Evolutionary conservation across 2,113 vertebrate genomes (phyloP).

Genomic region (Bucco capensis): DNA sequence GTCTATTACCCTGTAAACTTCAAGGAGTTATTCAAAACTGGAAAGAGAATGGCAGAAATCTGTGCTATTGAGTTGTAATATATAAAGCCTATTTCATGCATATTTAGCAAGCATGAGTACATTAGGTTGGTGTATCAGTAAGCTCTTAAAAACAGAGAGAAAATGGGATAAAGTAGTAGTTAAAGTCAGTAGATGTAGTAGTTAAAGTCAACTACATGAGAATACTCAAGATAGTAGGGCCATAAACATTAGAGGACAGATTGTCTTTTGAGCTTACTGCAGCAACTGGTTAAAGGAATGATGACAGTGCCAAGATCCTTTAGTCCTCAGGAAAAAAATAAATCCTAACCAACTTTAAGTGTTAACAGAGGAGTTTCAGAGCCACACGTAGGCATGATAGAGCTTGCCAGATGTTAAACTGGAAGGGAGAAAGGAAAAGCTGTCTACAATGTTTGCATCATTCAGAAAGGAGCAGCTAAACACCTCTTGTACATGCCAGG

Average conservation of each 20-base stretch:
- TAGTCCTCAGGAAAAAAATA: background rate
- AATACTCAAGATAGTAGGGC: background rate
- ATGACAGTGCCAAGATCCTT: background rate
- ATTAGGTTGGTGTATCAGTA: background rate
- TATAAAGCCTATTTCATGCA: background rate
- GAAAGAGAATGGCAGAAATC: background rate
- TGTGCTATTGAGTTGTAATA: background rate
- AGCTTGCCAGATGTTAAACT: background rate
- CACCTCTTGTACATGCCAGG: background rate
- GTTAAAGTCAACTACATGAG: background rate
- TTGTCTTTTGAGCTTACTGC: background rate
- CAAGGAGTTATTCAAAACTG: background rate
- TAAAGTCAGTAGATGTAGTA: too few species aligned
- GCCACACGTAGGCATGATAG: background rate
- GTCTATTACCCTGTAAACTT: background rate
- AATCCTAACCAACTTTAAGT: background rate
- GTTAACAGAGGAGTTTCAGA: background rate
- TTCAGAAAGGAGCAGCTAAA: background rate
- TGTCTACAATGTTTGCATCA: background rate
- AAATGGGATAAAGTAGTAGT: background rate
- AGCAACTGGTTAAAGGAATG: background rate
- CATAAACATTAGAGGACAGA: background rate
- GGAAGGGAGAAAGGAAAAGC: background rate
- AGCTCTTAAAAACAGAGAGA: background rate
- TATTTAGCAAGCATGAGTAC: background rate